phyloP scores from a whole-genome alignment of 2,888 invertebrate genomes.

The Parnassius glacialis region DNA sequence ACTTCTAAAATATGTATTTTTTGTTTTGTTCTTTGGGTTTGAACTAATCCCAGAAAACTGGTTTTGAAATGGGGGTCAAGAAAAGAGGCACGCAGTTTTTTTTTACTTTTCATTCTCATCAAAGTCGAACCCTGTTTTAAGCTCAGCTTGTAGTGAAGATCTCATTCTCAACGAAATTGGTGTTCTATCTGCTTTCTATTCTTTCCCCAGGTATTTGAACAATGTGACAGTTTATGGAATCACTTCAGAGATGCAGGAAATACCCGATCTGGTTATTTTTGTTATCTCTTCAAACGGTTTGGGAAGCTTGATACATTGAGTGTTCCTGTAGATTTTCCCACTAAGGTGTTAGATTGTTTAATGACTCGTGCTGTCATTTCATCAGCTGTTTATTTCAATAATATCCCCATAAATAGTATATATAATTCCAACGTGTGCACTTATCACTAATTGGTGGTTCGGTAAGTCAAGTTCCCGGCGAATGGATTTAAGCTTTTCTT shows the following conservation, averaged over 20 bases:
- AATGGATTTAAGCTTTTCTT: conserved; percentile 30
- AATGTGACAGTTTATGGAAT: conserved; percentile 31
- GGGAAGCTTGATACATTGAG: conserved; percentile 29
- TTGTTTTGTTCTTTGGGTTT: conserved; percentile 24
- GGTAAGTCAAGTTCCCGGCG: conserved; percentile 40
- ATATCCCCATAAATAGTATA: conserved; percentile 34
- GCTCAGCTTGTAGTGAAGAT: conserved; percentile 31
- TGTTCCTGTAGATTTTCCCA: conserved; percentile 38
- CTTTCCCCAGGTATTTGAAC: conserved; percentile 29
- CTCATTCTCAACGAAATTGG: conserved; percentile 26
- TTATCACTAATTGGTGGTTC: conserved; percentile 36
- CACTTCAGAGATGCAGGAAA: conserved; percentile 36
- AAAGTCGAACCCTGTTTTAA: conserved; percentile 30
- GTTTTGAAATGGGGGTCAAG: conserved; percentile 30
- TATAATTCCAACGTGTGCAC: conserved; percentile 36
- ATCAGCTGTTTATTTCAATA: conserved; percentile 36
- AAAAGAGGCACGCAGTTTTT: conserved; percentile 29
- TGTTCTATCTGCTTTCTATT: conserved; percentile 25
- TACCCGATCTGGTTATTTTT: conserved; percentile 36
- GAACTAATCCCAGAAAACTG: conserved; percentile 22
- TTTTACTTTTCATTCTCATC: conserved; percentile 32
- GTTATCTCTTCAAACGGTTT: conserved; percentile 41
- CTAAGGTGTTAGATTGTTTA: conserved; percentile 29
- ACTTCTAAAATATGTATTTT: too few relatives aligned
- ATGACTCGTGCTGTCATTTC: too few relatives aligned